Conservation (phyloP, 2,888 invertebrate species). For the Diarsia rubi region DNA sequence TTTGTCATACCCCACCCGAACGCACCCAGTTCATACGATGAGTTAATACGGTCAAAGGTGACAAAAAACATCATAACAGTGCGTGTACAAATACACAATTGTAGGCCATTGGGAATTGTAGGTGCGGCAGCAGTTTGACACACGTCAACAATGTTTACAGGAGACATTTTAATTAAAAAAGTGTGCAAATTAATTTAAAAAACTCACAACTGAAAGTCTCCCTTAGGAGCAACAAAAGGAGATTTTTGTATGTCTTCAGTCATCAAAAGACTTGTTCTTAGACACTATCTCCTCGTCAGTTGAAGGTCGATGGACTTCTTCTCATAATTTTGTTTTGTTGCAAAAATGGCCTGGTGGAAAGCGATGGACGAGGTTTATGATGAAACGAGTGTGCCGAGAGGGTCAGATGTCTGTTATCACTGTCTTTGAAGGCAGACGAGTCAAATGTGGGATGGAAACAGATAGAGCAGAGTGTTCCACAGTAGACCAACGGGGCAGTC, state of each 20-base stretch:
- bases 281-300: background rate
- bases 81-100: constrained; percentile 54
- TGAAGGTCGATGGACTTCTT: background rate
- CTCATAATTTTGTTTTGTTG: too few species aligned
- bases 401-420: too few species aligned
- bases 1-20: constrained; percentile 17
- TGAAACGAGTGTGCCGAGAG: too few species aligned
- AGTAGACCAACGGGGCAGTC: too few species aligned
- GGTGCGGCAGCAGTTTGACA: constrained; percentile 35
- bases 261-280: background rate
- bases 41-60: constrained; percentile 19
- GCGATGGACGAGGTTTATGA: too few species aligned
- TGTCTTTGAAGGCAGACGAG: too few species aligned
- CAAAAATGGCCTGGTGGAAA: too few species aligned
- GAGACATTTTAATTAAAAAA: background rate
- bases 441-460: too few species aligned
- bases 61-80: constrained; percentile 16
- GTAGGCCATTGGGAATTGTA: constrained; percentile 43
- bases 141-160: constrained; percentile 16
- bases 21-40: constrained; percentile 14
- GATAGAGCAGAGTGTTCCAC: too few species aligned
- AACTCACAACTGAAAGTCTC: too few species aligned
- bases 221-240: background rate
- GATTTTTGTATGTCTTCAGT: background rate
- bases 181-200: too few species aligned